Evolutionary conservation across 2,888 invertebrate species (phyloP), one percentile per base, ranked within the genome.

Genomic region (Clivina fossor): DNA sequence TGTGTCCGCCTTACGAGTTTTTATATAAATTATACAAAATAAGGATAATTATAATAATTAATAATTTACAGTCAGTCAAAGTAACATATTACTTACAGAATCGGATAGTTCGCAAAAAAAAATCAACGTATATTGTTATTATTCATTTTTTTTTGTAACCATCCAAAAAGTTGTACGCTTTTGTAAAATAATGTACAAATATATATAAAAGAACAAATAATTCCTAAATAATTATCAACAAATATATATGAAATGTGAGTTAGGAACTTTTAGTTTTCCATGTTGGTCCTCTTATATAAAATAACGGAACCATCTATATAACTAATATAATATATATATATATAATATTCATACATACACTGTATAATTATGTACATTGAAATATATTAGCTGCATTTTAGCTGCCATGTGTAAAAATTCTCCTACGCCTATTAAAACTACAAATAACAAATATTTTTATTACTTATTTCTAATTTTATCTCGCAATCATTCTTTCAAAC

Each of bases 201-300:
- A 11, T 33, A 33, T 11, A 46, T 32, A 46, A 54, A 44, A 38
- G 33, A 54, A 53, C 24, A 53, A 51, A 44, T 41, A 54, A 54
- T 35, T 47, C 46, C 46, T 46, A 54, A 46, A n/a, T n/a, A 54
- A 54, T 54, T 54, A 54, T 46, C 46, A 54, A 54, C 54, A 54
- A 54, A 54, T 54, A 54, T 53, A 53, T 46, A 46, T 53, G 53
- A 53, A 53, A 53, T 53, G 53, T 53, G 53, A 53, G 53, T 66
- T 72, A 71, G 71, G 71, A 72, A 72, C 71, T 72, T 67, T 71
- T 67, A 63, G 66, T 58, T 67, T 65, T 70, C 69, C 70, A 70
- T 63, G 68, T 72, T 73, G 73, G 73, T 73, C 73, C 72, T 70
- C 68, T 64, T 64, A 54, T 62, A 60, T 61, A 63, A 65, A 63